Base-by-base conservation (phyloP, 2,113 vertebrate genomes). In the Barnardius zonarius region DNA sequence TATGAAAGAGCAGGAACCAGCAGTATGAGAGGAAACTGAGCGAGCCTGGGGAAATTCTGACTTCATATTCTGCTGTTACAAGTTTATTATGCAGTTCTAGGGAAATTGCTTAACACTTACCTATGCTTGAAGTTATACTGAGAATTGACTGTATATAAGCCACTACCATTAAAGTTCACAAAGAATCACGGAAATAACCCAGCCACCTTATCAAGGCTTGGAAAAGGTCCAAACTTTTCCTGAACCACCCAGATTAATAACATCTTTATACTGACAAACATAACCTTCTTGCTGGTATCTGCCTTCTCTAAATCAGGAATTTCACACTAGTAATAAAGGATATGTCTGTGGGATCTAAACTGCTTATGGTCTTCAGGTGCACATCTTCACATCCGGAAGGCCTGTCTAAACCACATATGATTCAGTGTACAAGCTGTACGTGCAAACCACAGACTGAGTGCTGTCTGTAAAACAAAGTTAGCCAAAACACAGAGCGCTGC, bases 381-480 rank as follows among this genome's bases (percentile, higher is more conserved):
- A 52, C 14, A 48, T 28, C 49, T 54, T 49, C 2, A 1, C 27
- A 37, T 24, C 19, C 1, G 3, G 46, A 27, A 67, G 10, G 41
- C 18, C 7, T 22, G 11, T 11, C 52, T 25, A 72, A 72, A 76
- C 11, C n/a, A 57, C 27, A 23, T 0, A 0, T 16, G 27, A 80
- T 5, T 35, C 39, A 17, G 30, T 8, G 46, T 10, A 55, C 0
- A 0, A 95, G 55, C 13, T 30, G 12, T 5, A 70, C 1, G 0
- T n/a, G 39, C 63, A 64, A 78, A 82, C 2, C 33, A 51, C 44
- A 77, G 48, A 44, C 51, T 49, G 7, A 75, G 11, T 5, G 23
- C 17, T 14, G 10, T 28, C 18, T 43, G 5, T 12, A 77, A 77
- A 93, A 74, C 7, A 7, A 28, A 64, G 17, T 43, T 57, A 69